Base-by-base conservation (phyloP, 2,888 invertebrate genomes). In the Meghimatium bilineatum region DNA sequence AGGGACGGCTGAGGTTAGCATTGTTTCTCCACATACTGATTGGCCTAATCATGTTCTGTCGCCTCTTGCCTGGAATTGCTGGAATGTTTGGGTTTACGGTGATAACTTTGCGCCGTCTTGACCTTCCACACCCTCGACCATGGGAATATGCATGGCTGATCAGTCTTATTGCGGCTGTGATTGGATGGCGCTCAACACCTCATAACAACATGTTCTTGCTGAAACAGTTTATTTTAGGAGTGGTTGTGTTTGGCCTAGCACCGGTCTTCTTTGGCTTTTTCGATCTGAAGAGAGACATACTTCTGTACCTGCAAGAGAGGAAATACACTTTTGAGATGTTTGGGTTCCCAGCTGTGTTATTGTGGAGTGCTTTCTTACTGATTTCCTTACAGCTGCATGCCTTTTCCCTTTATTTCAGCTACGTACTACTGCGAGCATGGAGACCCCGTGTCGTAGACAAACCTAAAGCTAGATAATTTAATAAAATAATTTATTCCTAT, bases 81-180 rank as follows among this genome's bases (percentile, higher is more conserved):
- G 98, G 98, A 94, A 96, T 96, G 93, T 95, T 98, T 91, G 98
- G 98, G 94, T 96, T 98, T 94, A 98, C 98, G 94, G 95, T 98
- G 93, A 97, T 97, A 94, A 88, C 88, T 80, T 96, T 99, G 92
- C 97, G 98, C 94, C 97, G 98, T 94, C 91, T 91, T 91, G 89
- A 90, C 82, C 96, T 99, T 94, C 98, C 99, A 89, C 96, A 96
- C 96, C 97, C 97, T 1, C 94, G 97, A 75, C 95, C 96, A 94
- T 99, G 98, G 98, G 98, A 99, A 94, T 98, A 97, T 94, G 95
- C 97, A 90, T 99, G 98, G 98, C 96, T 97, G 89, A 94, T 96
- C 36, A 97, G 98, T 89, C 94, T 98, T 84, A 93, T 97, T 56
- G 95, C 97, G 66, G 97, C 97, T 26, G 96, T 98, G 93, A 94